Percentiles rank a stretch among this genome's conserved stretches.
phyloP scores from a whole-genome alignment of 2,797 vertebrate species.

The Malacoraja senta region DNA sequence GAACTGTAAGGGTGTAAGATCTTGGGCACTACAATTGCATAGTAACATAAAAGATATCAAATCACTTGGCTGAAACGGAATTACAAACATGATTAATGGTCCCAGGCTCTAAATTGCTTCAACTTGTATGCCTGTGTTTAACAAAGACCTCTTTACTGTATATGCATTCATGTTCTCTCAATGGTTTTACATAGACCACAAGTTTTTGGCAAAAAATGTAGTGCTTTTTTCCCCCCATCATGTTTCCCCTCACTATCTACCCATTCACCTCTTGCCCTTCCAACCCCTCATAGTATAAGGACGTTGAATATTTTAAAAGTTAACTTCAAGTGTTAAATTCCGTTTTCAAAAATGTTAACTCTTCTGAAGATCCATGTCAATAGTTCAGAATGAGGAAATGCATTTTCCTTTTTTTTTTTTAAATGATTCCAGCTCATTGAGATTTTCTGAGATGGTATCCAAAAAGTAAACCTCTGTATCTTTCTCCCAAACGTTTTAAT shows the following conservation, averaged over 20 bases:
- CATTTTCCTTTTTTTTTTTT: background rate
- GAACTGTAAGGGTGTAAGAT: constrained; percentile 33
- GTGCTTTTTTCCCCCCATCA: background rate
- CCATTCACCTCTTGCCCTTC: background rate
- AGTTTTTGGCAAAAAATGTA: constrained; percentile 5
- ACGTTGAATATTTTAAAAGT: background rate
- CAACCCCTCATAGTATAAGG: background rate
- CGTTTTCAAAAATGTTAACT: background rate
- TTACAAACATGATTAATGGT: constrained; percentile 13
- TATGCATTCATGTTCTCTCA: background rate
- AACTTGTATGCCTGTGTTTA: background rate
- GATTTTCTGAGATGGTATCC: background rate
- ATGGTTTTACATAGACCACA: background rate
- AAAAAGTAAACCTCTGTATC: background rate
- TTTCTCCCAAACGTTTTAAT: background rate
- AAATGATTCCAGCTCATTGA: background rate
- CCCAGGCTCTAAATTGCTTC: constrained; percentile 10
- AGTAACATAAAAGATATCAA: constrained; percentile 34
- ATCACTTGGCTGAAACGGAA: constrained; percentile 28
- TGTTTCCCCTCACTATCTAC: too few relatives aligned
- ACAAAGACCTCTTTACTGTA: constrained; percentile 20
- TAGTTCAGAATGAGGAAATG: background rate
- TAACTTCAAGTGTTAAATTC: background rate
- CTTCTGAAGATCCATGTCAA: background rate
- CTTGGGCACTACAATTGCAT: constrained; percentile 33